Base-by-base conservation (phyloP, 2,888 invertebrate genomes). In the Drosophila vallismaia region DNA sequence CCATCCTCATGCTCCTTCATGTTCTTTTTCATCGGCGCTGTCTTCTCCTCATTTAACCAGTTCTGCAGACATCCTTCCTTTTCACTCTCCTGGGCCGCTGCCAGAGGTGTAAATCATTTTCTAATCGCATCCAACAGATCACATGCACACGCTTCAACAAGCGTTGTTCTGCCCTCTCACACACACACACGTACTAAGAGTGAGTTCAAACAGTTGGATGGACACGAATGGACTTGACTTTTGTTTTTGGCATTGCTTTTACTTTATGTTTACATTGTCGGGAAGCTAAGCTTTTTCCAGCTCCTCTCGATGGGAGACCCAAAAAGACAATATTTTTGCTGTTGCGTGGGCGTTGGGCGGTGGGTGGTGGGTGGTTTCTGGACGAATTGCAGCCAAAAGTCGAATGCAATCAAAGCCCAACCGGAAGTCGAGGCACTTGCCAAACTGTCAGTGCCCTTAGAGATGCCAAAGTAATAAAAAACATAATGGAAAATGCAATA, bases 61-160 rank as follows among this genome's bases (percentile, higher is more conserved):
- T 62, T 60, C 63, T 31, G n/a, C 63, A 48, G 40, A 49, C 57
- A 40, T 50, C 50, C 28, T 9, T 42, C 54, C 10, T 9, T 48
- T 8, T n/a, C 46, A n/a, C 45, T 59, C 51, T 57, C 49, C 58
- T 49, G 55, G 46, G 14, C 36, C 51, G 46, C 59, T 62, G 68
- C 63, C 62, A 79, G 70, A 85, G 82, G 79, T 79, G 79, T 85
- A 85, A 79, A 79, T 82, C 79, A 79, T 82, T 84, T 85, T 76
- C 82, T 84, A 81, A 79, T 84, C 85, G 81, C 64, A 75, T 60
- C 75, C 81, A 84, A 54, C 78, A 77, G 84, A 78, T 78, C 78
- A 78, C 84, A 78, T 56, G 52, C 71, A 75, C 80, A 76, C 66
- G 51, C 58, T 64, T 38, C 28, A 28, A 6, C 28, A 19, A 19